A percentile compares a stretch with the other conserved stretches of the same genome.
phyloP scores from a whole-genome alignment of 1,140 invertebrate species.

The Pantala flavescens region DNA sequence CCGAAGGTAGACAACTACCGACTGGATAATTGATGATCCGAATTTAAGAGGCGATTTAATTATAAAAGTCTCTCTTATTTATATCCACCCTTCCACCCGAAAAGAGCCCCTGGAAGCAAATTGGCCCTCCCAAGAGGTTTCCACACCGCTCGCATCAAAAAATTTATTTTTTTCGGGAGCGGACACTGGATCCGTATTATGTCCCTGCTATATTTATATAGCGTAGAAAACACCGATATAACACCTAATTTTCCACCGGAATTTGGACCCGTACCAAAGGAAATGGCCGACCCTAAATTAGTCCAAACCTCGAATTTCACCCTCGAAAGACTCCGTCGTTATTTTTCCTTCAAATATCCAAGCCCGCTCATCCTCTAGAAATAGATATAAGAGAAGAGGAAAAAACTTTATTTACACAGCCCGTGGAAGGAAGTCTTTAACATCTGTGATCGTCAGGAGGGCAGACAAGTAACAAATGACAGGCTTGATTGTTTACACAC shows the following conservation, averaged over 20 bases:
- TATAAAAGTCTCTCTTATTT: no score
- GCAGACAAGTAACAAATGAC: constrained; percentile 3
- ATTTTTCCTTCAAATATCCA: neutral
- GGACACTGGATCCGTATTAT: neutral
- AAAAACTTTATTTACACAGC: constrained; percentile 1
- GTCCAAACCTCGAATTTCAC: neutral
- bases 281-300: neutral
- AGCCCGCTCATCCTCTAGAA: neutral
- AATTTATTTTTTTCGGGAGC: neutral
- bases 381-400: neutral
- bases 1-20: no score
- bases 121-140: no score
- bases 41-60: no score
- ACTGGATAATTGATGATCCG: no score
- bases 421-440: neutral
- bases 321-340: neutral
- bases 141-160: neutral
- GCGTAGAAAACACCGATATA: neutral
- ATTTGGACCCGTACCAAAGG: neutral
- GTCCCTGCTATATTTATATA: neutral
- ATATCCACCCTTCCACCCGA: no score
- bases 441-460: neutral
- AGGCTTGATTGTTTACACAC: neutral
- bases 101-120: no score
- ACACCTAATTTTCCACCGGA: neutral